Evolutionary conservation across 2,113 vertebrate genomes (phyloP).

Genomic region (Rhabdomys dilectus): DNA sequence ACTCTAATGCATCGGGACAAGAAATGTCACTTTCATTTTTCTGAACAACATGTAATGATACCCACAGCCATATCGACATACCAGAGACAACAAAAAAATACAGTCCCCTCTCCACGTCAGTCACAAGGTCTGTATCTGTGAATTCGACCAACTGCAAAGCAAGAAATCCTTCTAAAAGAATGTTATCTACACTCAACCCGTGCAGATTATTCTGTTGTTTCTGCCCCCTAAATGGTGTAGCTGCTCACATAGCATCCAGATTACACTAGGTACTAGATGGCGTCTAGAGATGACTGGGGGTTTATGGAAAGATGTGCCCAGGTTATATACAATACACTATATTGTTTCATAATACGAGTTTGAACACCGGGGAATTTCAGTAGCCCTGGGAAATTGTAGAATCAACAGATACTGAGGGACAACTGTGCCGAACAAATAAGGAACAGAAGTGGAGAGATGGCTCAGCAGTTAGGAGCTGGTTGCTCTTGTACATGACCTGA

Average conservation of each 20-base stretch:
- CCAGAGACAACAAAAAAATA: neutral
- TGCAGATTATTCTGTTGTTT: neutral
- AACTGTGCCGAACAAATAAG: neutral
- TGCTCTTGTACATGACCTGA: neutral
- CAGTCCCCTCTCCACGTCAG: no score
- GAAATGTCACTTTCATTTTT: neutral
- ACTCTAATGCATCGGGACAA: neutral
- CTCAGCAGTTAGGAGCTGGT: neutral
- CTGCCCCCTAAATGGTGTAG: neutral
- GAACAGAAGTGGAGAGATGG: neutral
- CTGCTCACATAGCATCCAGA: no score
- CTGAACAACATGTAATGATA: neutral
- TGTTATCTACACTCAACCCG: neutral
- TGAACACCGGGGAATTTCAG: neutral
- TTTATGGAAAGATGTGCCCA: no score
- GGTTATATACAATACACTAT: neutral
- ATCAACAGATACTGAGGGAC: neutral
- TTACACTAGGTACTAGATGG: neutral
- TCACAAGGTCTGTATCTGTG: neutral
- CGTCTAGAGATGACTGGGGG: no score
- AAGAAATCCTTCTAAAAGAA: neutral
- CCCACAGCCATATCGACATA: neutral
- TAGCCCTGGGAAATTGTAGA: neutral
- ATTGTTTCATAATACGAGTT: neutral
- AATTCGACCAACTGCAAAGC: neutral